phyloP scores from a whole-genome alignment of 2,113 vertebrate genomes.

The Lepus europaeus region DNA sequence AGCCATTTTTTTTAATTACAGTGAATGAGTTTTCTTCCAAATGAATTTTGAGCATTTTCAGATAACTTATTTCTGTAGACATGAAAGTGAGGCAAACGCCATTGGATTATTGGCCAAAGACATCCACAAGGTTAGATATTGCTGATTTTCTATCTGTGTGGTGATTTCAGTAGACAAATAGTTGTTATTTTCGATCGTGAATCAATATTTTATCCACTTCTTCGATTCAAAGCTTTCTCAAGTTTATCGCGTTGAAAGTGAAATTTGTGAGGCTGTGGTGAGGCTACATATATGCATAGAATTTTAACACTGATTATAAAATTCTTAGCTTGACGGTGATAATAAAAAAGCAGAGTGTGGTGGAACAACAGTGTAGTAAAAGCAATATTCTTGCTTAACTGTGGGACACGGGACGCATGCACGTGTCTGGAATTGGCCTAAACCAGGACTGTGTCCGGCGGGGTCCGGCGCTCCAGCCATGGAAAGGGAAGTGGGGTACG shows the following conservation, averaged over 20 bases:
- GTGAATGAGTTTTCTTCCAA: background rate
- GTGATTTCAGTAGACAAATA: background rate
- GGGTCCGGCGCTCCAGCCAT: accelerated
- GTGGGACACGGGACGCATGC: background rate
- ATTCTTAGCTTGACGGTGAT: background rate
- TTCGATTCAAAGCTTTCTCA: background rate
- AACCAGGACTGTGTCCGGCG: background rate
- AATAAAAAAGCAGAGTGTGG: background rate
- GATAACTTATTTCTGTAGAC: accelerated
- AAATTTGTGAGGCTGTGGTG: background rate
- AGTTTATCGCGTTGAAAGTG: background rate
- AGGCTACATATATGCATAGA: background rate
- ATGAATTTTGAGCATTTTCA: background rate
- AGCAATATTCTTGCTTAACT: background rate
- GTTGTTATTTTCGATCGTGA: background rate
- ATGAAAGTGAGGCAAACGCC: background rate
- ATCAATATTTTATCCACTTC: background rate
- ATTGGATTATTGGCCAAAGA: background rate
- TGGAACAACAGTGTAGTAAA: background rate
- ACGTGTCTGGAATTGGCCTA: background rate
- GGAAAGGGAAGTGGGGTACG: no score
- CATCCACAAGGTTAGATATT: background rate
- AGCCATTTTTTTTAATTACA: background rate
- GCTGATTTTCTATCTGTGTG: background rate
- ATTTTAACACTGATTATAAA: background rate